phyloP scores from a whole-genome alignment of 1,140 invertebrate species.

The Eufriesea mexicana region DNA sequence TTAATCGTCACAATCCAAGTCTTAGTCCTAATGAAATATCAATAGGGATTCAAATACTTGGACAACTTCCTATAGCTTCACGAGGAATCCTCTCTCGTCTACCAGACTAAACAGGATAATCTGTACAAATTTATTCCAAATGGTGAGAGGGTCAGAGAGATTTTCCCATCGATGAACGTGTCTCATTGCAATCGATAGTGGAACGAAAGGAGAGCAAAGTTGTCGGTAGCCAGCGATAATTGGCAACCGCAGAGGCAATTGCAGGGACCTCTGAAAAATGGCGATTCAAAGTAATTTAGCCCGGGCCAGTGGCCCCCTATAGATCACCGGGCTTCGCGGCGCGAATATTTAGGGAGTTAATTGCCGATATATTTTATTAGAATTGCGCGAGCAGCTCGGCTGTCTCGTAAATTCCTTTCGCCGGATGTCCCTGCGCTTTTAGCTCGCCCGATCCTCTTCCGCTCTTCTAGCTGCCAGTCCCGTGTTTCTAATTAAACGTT shows the following conservation, averaged over 20 bases:
- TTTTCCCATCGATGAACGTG: background rate
- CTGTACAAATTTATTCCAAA: too few species aligned
- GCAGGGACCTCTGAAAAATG: conserved; percentile 78
- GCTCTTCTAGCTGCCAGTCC: conserved; percentile 29
- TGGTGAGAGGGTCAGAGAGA: too few species aligned
- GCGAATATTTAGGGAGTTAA: conserved; percentile 83
- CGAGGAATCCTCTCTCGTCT: too few species aligned
- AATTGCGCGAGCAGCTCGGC: conserved; percentile 72
- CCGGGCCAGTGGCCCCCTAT: conserved; percentile 67
- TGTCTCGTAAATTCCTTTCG: conserved; percentile 80
- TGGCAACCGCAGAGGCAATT: conserved; percentile 74
- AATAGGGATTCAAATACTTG: too few species aligned
- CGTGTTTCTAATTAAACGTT: conserved; percentile 78
- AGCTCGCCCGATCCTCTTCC: conserved; percentile 58
- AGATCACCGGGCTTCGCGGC: conserved; percentile 78
- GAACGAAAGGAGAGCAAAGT: conserved; percentile 33
- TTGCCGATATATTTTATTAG: conserved; percentile 82
- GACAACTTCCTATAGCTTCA: too few species aligned
- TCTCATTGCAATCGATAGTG: background rate
- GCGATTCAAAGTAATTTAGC: conserved; percentile 81
- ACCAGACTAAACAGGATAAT: too few species aligned
- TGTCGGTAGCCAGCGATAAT: conserved; percentile 68
- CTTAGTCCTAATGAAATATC: too few species aligned
- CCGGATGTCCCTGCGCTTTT: conserved; percentile 78
- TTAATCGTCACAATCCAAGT: too few species aligned